Percentiles rank a stretch among this genome's conserved stretches.
Conservation (phyloP, 2,888 invertebrate species). For the Pachydiplax longipennis region DNA sequence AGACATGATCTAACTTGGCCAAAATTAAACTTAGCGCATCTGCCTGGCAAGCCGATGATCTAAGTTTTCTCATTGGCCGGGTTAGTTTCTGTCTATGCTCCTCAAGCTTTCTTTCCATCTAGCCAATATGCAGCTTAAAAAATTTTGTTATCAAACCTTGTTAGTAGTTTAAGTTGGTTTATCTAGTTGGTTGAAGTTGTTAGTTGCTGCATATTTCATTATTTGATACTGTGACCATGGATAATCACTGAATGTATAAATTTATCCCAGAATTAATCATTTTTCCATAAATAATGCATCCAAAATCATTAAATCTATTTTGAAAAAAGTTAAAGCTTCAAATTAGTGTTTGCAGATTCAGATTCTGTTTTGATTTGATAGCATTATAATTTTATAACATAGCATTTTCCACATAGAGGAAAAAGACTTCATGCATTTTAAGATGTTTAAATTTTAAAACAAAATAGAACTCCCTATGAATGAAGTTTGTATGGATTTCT, state of each 20-base stretch:
- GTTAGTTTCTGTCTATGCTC: background rate
- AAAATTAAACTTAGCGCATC: background rate
- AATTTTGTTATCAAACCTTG: background rate
- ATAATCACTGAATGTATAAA: constrained; percentile 31
- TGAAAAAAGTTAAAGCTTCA: constrained; percentile 28
- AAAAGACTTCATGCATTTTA: background rate
- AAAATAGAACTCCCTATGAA: background rate
- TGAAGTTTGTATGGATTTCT: background rate
- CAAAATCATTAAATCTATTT: constrained; percentile 44
- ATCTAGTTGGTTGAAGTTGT: constrained; percentile 15
- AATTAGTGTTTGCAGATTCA: constrained; percentile 16
- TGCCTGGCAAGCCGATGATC: background rate
- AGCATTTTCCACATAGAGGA: background rate
- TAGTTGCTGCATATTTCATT: constrained; percentile 33
- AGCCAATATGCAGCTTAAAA: constrained; percentile 23
- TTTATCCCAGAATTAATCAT: constrained; percentile 31
- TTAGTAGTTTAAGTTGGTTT: constrained; percentile 25
- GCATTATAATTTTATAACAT: background rate
- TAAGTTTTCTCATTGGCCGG: background rate
- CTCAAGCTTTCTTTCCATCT: background rate
- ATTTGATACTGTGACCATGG: background rate
- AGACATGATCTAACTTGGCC: constrained; percentile 11
- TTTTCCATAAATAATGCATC: constrained; percentile 23
- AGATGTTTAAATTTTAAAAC: background rate
- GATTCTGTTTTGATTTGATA: constrained; percentile 2